Evolutionary conservation across 2,113 vertebrate species (phyloP).

Genomic region (Fregata magnificens): DNA sequence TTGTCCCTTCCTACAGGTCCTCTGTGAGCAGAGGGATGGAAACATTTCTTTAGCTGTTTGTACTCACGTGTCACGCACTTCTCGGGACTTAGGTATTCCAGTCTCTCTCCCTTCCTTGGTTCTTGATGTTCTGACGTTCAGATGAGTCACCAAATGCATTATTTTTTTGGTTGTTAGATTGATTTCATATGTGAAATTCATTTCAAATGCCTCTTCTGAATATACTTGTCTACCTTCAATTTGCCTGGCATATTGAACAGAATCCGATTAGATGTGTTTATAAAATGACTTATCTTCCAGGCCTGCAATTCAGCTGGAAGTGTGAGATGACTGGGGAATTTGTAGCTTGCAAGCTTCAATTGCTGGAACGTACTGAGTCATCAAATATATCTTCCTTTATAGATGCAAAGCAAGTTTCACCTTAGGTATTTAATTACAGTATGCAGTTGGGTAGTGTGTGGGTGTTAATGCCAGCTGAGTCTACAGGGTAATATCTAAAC

Average conservation of each 20-base stretch:
- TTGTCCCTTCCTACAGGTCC: not conserved
- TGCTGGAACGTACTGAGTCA: not conserved
- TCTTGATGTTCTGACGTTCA: not conserved
- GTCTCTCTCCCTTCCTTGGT: not conserved
- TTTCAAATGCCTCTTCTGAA: not conserved
- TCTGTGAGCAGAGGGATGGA: not conserved
- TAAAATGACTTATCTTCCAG: not conserved
- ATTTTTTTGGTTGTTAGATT: not conserved
- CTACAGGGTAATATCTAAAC: not conserved
- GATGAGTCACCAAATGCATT: not conserved
- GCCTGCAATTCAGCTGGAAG: not conserved
- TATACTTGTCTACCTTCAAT: not conserved
- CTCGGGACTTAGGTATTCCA: not conserved
- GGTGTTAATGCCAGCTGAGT: not conserved
- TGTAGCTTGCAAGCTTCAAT: not conserved
- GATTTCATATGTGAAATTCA: constrained; percentile 12
- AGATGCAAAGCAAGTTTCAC: not conserved
- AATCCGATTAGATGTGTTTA: not conserved
- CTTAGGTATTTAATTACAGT: not conserved
- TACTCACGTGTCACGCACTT: not conserved
- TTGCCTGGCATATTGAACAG: not conserved
- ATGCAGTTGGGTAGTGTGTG: not conserved
- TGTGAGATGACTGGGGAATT: not conserved
- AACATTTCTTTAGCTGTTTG: not conserved
- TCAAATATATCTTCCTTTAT: not conserved